A percentile compares a stretch with the other conserved stretches of the same genome.
Conservation (phyloP, 1,140 invertebrate genomes). For the Drosophila carrolli region DNA sequence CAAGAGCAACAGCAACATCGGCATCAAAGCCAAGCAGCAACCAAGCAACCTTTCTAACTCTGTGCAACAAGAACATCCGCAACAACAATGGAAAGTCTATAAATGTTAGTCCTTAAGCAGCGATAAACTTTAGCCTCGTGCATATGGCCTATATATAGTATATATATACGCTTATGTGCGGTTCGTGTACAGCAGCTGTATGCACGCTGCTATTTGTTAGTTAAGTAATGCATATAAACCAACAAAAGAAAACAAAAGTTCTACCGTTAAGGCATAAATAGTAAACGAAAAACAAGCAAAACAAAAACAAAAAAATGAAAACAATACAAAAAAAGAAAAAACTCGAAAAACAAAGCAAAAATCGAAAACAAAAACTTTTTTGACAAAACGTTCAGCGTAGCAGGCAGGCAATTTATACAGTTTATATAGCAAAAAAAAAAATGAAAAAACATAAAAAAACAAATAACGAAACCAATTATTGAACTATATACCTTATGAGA, state of each 20-base stretch:
- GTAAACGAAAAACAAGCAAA: conserved; percentile 59
- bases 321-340: conserved; percentile 26
- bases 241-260: conserved; percentile 55
- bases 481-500: conserved; percentile 38
- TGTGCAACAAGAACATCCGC: conserved; percentile 27
- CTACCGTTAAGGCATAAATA: conserved; percentile 71
- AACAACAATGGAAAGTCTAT: conserved; percentile 70
- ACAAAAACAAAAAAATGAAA: conserved; percentile 44
- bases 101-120: conserved; percentile 77
- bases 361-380: conserved; percentile 56
- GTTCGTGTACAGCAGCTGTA: conserved; percentile 20
- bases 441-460: conserved; percentile 16
- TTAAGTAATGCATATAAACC: conserved; percentile 67
- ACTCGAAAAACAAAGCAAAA: conserved; percentile 44
- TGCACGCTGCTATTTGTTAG: conserved; percentile 68
- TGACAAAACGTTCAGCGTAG: conserved; percentile 76
- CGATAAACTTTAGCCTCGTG: conserved; percentile 69
- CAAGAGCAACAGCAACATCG: conserved; percentile 11
- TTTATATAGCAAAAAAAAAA: conserved; percentile 73
- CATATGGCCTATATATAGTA: conserved; percentile 47
- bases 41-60: conserved; percentile 33
- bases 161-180: conserved; percentile 14
- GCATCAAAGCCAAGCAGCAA: conserved; percentile 10
- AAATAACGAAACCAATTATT: conserved; percentile 45
- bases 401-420: conserved; percentile 75